phyloP scores from a whole-genome alignment of 2,797 vertebrate genomes.

The Nannoperca australis region DNA sequence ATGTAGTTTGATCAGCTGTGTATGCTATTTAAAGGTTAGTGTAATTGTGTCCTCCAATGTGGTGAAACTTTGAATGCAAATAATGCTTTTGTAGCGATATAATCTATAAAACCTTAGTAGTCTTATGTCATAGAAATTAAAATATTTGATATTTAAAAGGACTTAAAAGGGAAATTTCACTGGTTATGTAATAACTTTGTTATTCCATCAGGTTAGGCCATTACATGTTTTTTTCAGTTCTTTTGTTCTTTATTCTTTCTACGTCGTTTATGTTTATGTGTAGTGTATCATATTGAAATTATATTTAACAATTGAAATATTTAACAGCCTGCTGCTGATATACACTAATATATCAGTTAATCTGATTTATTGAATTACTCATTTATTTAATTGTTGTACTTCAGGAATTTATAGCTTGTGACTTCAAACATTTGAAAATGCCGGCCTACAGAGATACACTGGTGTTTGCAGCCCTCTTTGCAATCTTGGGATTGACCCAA shows the following conservation, averaged over 20 bases:
- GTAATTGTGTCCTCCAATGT: neutral
- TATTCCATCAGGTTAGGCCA: neutral
- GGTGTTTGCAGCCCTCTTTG: constrained; percentile 71
- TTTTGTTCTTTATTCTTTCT: neutral
- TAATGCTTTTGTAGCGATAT: neutral
- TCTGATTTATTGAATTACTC: neutral
- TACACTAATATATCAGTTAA: neutral
- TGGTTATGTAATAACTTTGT: neutral
- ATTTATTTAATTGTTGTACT: constrained; percentile 36
- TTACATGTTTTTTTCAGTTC: neutral
- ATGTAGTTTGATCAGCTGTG: constrained; percentile 1
- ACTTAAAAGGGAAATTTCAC: neutral
- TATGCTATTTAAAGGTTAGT: neutral
- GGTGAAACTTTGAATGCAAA: neutral
- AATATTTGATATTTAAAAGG: neutral
- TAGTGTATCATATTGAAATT: neutral
- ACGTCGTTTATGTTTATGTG: neutral
- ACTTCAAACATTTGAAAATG: constrained; percentile 70
- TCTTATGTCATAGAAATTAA: neutral
- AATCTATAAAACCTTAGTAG: neutral
- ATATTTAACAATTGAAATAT: too few species aligned
- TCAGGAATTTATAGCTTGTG: constrained; percentile 75
- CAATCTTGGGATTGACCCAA: constrained; percentile 66
- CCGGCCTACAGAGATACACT: constrained; percentile 69
- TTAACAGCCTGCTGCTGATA: neutral